phyloP scores from a whole-genome alignment of 2,113 vertebrate genomes.

The Rattus norvegicus region DNA sequence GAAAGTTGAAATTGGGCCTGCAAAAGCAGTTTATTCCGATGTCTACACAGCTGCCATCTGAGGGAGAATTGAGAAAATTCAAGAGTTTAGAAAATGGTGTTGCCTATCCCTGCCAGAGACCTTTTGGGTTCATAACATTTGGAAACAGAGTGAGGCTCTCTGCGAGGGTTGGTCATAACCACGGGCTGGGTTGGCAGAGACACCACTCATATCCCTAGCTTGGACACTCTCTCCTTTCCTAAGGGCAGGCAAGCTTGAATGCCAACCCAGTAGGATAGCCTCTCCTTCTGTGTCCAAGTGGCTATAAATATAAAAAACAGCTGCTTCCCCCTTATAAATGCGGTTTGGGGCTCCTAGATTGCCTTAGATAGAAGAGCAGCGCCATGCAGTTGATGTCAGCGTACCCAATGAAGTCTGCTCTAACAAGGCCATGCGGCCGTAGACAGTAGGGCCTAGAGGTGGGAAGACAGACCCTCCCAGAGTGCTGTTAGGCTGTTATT shows the following conservation, averaged over 20 bases:
- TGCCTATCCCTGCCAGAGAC: neutral
- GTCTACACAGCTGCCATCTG: conserved; percentile 66
- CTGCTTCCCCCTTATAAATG: neutral
- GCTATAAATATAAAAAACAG: neutral
- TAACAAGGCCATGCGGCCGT: neutral
- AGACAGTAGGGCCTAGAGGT: neutral
- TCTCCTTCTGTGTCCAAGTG: neutral
- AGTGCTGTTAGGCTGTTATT: neutral
- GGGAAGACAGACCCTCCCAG: neutral
- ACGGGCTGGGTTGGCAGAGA: neutral
- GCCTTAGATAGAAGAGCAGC: neutral
- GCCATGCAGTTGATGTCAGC: neutral
- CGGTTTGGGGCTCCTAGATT: neutral
- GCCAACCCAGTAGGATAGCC: neutral
- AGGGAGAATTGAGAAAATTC: conserved; percentile 56
- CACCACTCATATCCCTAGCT: neutral
- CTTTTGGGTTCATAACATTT: neutral
- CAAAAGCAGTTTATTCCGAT: conserved; percentile 42
- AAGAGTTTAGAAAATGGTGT: conserved; percentile 35
- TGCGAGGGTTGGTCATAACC: neutral
- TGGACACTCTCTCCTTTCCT: neutral
- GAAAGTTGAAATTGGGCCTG: conserved; percentile 64
- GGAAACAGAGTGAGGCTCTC: neutral
- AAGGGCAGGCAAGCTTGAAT: neutral
- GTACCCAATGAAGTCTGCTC: neutral